Percentiles rank a stretch among this genome's conserved stretches.
phyloP scores from a whole-genome alignment of 2,113 vertebrate genomes.

The Pomatostomus ruficeps region DNA sequence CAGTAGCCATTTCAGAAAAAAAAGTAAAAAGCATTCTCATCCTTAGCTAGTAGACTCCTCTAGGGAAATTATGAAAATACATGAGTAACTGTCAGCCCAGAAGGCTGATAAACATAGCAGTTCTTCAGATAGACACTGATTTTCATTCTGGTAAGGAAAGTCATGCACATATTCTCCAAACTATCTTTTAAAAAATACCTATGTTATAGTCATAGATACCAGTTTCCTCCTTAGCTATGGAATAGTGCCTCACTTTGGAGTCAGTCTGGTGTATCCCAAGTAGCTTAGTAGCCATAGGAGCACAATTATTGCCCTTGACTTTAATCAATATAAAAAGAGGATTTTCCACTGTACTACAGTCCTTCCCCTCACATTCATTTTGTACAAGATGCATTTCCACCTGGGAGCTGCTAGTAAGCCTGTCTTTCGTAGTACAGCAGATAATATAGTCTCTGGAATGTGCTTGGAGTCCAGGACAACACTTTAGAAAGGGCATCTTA shows the following conservation, averaged over 20 bases:
- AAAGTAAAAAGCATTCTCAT: not conserved
- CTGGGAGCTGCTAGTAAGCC: not conserved
- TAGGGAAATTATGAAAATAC: not conserved
- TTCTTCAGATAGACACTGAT: not conserved
- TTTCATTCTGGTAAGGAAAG: not conserved
- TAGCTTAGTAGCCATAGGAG: not conserved
- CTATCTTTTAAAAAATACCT: not conserved
- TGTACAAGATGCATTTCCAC: not conserved
- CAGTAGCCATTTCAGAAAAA: not conserved
- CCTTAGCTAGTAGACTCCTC: not conserved
- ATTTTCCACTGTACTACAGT: not conserved
- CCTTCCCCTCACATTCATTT: not conserved
- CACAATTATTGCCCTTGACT: not conserved
- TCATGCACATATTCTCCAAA: not conserved
- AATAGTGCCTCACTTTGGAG: not conserved
- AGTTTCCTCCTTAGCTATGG: not conserved
- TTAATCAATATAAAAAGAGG: not conserved
- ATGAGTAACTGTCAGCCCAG: not conserved
- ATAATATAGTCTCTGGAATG: not conserved
- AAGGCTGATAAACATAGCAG: not conserved
- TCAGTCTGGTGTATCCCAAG: not conserved
- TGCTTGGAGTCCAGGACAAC: not conserved
- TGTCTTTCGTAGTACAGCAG: not conserved
- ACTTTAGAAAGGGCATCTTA: not conserved
- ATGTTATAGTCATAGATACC: not conserved